Conservation (phyloP, 2,888 invertebrate genomes). For the Clistopyga incitator region DNA sequence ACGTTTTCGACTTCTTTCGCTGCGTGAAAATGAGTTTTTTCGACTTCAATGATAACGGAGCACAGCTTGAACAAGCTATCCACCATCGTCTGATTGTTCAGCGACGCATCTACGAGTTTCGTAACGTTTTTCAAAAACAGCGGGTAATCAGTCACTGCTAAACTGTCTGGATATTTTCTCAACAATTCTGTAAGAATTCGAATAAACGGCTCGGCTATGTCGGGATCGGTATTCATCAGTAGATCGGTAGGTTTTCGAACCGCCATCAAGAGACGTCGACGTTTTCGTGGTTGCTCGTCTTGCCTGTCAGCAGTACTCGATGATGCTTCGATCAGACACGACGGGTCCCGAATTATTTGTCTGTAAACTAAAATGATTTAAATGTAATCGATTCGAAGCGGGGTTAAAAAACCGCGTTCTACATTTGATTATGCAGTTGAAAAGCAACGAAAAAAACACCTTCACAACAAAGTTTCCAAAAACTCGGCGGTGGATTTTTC, state of each 20-base stretch:
- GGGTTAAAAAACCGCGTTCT: no score
- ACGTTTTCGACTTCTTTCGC: constrained; percentile 68
- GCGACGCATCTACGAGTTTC: constrained; percentile 74
- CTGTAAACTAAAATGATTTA: constrained; percentile 77
- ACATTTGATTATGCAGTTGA: constrained; percentile 12
- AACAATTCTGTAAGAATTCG: constrained; percentile 82
- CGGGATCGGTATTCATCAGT: constrained; percentile 77
- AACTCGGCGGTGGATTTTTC: constrained; percentile 68
- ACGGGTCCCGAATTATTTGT: constrained; percentile 77
- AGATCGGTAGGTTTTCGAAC: constrained; percentile 75
- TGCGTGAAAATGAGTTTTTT: constrained; percentile 70
- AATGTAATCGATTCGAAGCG: constrained; percentile 13
- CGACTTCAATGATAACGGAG: constrained; percentile 77
- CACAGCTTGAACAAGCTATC: constrained; percentile 82
- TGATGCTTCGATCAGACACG: constrained; percentile 44
- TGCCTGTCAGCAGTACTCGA: constrained; percentile 52
- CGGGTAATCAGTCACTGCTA: constrained; percentile 80
- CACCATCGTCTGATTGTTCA: constrained; percentile 78
- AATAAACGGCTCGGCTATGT: constrained; percentile 83
- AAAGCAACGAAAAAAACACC: constrained; percentile 11
- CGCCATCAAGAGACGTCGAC: constrained; percentile 74
- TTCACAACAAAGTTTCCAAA: constrained; percentile 55
- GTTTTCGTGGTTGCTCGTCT: constrained; percentile 75
- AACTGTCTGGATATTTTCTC: constrained; percentile 82
- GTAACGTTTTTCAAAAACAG: constrained; percentile 82